phyloP scores from a whole-genome alignment of 2,113 vertebrate species.

The Triplophysa dalaica region DNA sequence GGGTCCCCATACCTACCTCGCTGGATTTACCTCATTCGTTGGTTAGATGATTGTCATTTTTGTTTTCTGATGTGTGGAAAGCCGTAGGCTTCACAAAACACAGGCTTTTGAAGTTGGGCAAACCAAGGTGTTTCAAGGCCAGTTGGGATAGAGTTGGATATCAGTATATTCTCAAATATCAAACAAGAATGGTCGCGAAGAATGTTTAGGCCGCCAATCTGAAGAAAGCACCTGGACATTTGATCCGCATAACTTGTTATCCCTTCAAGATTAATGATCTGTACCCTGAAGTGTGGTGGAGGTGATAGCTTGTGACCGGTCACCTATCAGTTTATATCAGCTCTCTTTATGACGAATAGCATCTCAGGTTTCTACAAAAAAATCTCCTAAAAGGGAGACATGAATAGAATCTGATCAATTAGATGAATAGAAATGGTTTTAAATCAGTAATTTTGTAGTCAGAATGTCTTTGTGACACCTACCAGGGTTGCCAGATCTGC shows the following conservation, averaged over 20 bases:
- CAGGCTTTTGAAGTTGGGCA: slow-evolving; percentile 1
- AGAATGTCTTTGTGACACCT: too few relatives aligned
- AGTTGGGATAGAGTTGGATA: slow-evolving; percentile 1
- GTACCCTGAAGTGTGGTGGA: not conserved
- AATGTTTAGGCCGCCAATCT: not conserved
- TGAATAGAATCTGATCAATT: too few relatives aligned
- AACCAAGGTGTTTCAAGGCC: not conserved
- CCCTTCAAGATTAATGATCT: not conserved
- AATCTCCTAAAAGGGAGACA: too few relatives aligned
- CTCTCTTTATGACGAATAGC: not conserved
- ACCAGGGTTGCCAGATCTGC: too few relatives aligned
- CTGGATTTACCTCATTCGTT: not conserved
- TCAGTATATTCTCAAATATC: slow-evolving; percentile 42
- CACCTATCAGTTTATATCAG: not conserved
- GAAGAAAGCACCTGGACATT: slow-evolving; percentile 27
- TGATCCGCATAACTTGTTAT: not conserved
- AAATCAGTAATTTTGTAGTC: too few relatives aligned
- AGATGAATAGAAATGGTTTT: too few relatives aligned
- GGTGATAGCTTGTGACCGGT: slow-evolving; percentile 3
- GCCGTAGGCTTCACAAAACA: slow-evolving; percentile 3
- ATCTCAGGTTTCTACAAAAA: too few relatives aligned
- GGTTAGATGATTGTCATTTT: not conserved
- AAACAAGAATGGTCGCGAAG: slow-evolving; percentile 8
- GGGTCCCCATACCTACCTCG: too few relatives aligned
- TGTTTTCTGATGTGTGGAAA: slow-evolving; percentile 12